Base-by-base conservation (phyloP, 2,797 vertebrate species). In the Argya squamiceps region DNA sequence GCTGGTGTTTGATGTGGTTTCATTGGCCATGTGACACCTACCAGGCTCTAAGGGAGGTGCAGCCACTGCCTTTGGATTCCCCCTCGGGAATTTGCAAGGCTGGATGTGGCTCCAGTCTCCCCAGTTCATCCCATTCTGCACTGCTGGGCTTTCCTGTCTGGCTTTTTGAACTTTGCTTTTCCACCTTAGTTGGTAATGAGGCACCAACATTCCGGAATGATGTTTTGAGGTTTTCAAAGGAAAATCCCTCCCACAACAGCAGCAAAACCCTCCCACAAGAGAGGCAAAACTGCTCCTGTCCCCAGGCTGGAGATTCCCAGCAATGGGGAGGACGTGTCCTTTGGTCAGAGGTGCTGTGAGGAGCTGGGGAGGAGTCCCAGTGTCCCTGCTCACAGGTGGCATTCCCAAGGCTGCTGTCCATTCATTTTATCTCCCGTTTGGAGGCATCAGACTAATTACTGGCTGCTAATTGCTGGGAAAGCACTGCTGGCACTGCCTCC, bases 391-490 rank as follows among this genome's bases (percentile, higher is more conserved):
- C 12, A 2, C 60, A 64, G 0, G 4, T n/a, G 85, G n/a, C 46
- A 2, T 63, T 78, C 70, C 37, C 83, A 52, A 59, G 1, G 58
- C 37, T 78, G 39, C 65, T 79, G 37, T 43, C 77, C 30, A 1
- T 82, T 89, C 63, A 6, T 64, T 88, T 81, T 23, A 73, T 53
- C 55, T 82, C 41, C 47, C 0, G 0, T 27, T 11, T 60, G 74
- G 14, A 73, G 47, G 52, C 82, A 89, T 44, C 47, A 49, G n/a
- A 32, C 58, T 95, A 74, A 91, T 89, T 87, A 77, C 58, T 47
- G 86, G 68, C 74, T 58, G 52, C n/a, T 92, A 88, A 94, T 82
- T 93, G 75, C 71, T 92, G 49, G 71, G 26, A 68, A 82, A 89
- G n/a, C 75, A 29, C 19, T 47, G 49, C 73, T 88, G 64, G 55